These are phyloP conservation scores for Aethina tumida DNA, from an alignment of 1,140 invertebrate genomes.

Conservation along the genomic window DNA sequence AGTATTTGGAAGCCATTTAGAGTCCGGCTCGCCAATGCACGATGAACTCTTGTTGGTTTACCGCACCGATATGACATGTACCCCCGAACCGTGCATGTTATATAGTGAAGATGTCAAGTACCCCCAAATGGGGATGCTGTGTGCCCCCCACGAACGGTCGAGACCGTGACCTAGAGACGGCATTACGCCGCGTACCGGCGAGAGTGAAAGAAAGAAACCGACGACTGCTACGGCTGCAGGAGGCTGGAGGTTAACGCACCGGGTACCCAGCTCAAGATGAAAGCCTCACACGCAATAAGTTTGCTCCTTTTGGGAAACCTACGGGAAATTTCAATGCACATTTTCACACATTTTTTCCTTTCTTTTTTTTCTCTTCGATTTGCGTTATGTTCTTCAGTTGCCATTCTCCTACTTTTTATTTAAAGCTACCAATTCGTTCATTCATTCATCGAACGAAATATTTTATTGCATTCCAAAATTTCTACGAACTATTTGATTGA, in stretches of 20 bases:
- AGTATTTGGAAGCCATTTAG: slow-evolving; percentile 28
- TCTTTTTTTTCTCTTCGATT: too few relatives aligned
- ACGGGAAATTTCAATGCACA: too few relatives aligned
- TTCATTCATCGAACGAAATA: too few relatives aligned
- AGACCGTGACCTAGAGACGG: slow-evolving; percentile 24
- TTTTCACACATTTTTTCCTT: too few relatives aligned
- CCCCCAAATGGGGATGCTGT: slow-evolving; percentile 6
- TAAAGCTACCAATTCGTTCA: too few relatives aligned
- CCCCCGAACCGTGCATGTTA: slow-evolving; percentile 17
- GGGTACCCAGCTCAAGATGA: slow-evolving; percentile 2
- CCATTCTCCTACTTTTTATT: too few relatives aligned
- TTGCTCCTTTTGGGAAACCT: neutral
- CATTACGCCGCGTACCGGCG: slow-evolving; percentile 10
- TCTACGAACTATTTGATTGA: too few relatives aligned
- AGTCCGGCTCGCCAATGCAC: slow-evolving; percentile 15
- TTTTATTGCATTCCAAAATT: too few relatives aligned
- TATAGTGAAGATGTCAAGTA: slow-evolving; percentile 19
- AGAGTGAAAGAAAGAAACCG: slow-evolving; percentile 23
- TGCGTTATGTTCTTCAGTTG: too few relatives aligned
- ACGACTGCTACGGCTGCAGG: neutral
- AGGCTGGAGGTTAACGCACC: slow-evolving; percentile 9
- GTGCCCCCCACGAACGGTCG: slow-evolving; percentile 10
- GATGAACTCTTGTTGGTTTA: slow-evolving; percentile 14
- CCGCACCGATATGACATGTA: slow-evolving; percentile 12
- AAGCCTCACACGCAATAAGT: neutral